A percentile compares a stretch with the other conserved stretches of the same genome.
Evolutionary conservation across 1,140 invertebrate genomes (phyloP).

Genomic region (Gryllus bimaculatus): DNA sequence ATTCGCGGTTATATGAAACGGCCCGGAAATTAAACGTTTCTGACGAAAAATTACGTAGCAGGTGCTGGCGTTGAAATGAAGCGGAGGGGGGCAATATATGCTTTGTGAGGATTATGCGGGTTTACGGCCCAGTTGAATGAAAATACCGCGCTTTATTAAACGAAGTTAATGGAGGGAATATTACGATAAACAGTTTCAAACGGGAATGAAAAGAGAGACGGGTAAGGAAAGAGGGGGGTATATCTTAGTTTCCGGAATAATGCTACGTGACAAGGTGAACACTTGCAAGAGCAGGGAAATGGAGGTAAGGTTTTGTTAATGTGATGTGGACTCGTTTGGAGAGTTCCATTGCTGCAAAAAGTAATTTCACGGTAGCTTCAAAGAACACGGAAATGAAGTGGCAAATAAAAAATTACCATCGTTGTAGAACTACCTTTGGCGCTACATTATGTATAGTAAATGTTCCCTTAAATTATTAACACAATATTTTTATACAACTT

Average conservation of each 20-base stretch:
- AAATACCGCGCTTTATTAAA: background rate
- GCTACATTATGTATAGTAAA: too few species aligned
- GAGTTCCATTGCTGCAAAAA: too few species aligned
- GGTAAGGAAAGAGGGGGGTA: background rate
- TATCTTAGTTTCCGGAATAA: background rate
- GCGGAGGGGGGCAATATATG: background rate
- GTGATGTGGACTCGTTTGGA: too few species aligned
- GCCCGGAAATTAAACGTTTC: background rate
- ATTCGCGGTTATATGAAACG: background rate
- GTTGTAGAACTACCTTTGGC: too few species aligned
- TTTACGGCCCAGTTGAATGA: background rate
- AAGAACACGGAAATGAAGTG: too few species aligned
- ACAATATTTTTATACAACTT: too few species aligned
- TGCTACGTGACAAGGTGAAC: background rate
- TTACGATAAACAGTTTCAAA: background rate
- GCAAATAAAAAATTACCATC: too few species aligned
- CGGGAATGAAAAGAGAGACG: background rate
- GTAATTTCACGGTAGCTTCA: too few species aligned
- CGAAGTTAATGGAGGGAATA: background rate
- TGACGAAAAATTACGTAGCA: background rate
- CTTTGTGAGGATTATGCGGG: background rate
- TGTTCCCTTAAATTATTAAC: too few species aligned
- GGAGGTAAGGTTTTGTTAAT: too few species aligned
- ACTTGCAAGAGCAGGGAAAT: too few species aligned
- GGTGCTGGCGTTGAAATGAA: background rate